A percentile compares a stretch with the other conserved stretches of the same genome.
Conservation (phyloP, 2,113 vertebrate species). For the Microtus richardsoni region DNA sequence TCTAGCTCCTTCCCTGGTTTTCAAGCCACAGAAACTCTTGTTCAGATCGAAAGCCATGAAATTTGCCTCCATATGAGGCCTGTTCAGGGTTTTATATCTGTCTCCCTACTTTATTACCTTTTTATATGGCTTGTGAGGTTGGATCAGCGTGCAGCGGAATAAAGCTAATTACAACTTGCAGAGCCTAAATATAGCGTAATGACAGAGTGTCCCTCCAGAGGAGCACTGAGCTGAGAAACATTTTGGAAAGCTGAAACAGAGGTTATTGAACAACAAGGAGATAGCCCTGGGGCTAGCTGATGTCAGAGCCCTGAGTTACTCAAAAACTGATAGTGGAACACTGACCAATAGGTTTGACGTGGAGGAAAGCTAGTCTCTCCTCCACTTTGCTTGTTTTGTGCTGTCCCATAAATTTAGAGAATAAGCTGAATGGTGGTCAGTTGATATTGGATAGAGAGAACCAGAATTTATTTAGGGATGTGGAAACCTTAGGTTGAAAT, state of each 20-base stretch:
- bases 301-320: background rate
- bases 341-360: constrained; percentile 72
- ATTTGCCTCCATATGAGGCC: constrained; percentile 84
- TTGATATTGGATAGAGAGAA: background rate
- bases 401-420: constrained; percentile 27
- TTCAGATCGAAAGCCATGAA: constrained; percentile 78
- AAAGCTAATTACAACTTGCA: constrained; percentile 90
- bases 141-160: constrained; percentile 87
- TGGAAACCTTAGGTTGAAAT: background rate
- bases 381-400: background rate
- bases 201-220: constrained; percentile 89
- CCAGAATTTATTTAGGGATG: background rate
- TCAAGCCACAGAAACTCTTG: constrained; percentile 76
- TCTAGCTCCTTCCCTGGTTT: constrained; percentile 76
- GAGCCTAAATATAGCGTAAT: constrained; percentile 90
- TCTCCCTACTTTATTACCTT: constrained; percentile 89
- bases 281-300: constrained; percentile 63
- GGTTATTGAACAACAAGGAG: constrained; percentile 81
- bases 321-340: constrained; percentile 74
- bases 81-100: constrained; percentile 86
- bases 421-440: background rate
- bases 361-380: constrained; percentile 4
- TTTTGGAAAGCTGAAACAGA: constrained; percentile 84
- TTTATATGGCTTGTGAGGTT: constrained; percentile 83
- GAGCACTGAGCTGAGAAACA: constrained; percentile 86